Percentiles rank a stretch among this genome's conserved stretches.
These are phyloP conservation scores for Heteractis magnifica DNA, from an alignment of 92 coral and sea anemone species.

Conservation along the genomic window DNA sequence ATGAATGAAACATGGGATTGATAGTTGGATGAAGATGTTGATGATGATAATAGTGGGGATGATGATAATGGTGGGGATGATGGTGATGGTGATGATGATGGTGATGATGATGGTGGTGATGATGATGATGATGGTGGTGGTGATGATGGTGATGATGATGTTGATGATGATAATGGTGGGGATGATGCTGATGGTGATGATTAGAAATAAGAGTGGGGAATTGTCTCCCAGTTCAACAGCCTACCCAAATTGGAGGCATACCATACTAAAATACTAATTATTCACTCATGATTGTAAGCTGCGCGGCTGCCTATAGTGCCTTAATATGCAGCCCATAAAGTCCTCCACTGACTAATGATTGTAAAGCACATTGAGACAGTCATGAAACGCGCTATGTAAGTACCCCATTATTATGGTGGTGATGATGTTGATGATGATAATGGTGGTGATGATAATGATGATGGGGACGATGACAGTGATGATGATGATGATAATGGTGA, in stretches of 20 bases:
- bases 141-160: not conserved
- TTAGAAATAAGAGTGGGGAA: no score
- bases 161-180: not conserved
- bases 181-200: not conserved
- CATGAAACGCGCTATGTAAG: no score
- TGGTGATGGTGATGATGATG: not conserved
- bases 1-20: no score
- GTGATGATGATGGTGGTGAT: not conserved
- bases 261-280: no score
- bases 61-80: not conserved
- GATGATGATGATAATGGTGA: not conserved
- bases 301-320: no score
- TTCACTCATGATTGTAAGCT: no score
- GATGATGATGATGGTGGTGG: not conserved
- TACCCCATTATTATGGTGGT: not conserved
- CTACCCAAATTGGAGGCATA: no score
- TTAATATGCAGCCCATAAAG: no score
- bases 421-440: not conserved
- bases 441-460: not conserved
- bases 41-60: not conserved
- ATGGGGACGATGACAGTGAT: not conserved
- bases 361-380: no score
- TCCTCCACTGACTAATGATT: no score
- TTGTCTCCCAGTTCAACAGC: no score
- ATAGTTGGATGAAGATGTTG: not conserved